A percentile compares a stretch with the other conserved stretches of the same genome.
phyloP scores from a whole-genome alignment of 2,113 vertebrate species.

The Burhinus oedicnemus region DNA sequence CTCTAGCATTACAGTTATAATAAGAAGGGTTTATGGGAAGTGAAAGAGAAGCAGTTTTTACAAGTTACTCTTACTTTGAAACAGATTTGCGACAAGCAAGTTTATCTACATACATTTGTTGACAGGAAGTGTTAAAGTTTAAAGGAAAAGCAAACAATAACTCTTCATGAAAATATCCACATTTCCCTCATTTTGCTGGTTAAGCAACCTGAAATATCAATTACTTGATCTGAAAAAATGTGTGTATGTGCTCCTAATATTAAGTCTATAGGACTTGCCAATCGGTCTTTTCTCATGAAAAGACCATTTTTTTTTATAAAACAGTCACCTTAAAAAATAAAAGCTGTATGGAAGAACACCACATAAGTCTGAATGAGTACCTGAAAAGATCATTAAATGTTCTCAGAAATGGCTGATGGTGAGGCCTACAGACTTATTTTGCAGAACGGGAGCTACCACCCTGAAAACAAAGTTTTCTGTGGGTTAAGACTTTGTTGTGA shows the following conservation, averaged over 20 bases:
- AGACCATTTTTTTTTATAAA: neutral
- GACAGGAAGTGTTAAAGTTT: conserved; percentile 7
- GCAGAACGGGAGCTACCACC: neutral
- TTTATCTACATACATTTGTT: neutral
- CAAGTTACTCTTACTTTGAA: neutral
- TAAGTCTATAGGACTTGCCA: neutral
- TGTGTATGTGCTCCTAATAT: neutral
- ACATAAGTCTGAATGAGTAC: neutral
- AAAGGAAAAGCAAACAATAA: conserved; percentile 23
- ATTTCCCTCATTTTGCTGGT: neutral
- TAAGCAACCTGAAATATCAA: neutral
- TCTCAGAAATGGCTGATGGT: neutral
- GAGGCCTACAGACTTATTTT: neutral
- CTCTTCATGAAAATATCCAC: neutral
- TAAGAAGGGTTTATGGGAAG: neutral
- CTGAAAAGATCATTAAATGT: neutral
- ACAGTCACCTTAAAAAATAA: neutral
- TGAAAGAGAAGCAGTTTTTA: neutral
- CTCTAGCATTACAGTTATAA: neutral
- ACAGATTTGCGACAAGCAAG: neutral
- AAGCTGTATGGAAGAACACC: neutral
- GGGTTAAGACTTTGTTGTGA: neutral
- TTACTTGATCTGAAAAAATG: neutral
- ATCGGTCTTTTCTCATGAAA: neutral
- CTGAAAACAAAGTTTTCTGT: neutral